phyloP scores from a whole-genome alignment of 2,888 invertebrate species.

The Mongoloraphidia duomilia region DNA sequence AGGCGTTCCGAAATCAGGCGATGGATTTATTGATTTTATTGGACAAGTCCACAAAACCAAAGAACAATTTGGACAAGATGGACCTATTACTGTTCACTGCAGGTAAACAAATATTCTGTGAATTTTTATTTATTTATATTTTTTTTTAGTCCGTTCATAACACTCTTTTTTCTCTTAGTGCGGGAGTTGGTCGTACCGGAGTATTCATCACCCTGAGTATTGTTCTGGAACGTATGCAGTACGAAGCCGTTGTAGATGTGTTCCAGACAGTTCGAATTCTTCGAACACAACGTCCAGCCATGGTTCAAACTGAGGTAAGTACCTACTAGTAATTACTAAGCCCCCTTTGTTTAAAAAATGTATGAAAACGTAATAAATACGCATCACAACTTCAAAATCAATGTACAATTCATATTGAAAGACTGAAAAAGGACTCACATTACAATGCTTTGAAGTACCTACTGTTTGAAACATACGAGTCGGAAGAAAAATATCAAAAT shows the following conservation, averaged over 20 bases:
- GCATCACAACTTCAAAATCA: too few species aligned
- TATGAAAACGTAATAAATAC: too few species aligned
- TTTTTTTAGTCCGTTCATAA: constrained; percentile 1
- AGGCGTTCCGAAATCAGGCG: constrained; percentile 94
- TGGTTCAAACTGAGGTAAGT: constrained; percentile 97
- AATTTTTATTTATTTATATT: not conserved
- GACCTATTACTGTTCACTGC: constrained; percentile 97
- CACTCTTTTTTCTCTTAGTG: constrained; percentile 41
- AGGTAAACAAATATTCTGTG: constrained; percentile 37
- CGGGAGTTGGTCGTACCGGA: constrained; percentile 96
- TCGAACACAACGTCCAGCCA: constrained; percentile 94
- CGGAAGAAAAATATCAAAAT: not conserved
- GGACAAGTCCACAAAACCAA: constrained; percentile 99
- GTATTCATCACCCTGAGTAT: constrained; percentile 97
- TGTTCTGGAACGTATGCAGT: constrained; percentile 96
- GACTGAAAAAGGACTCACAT: too few species aligned
- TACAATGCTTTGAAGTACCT: not conserved
- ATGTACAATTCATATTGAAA: too few species aligned
- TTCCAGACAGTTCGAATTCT: constrained; percentile 98
- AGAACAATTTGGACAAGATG: constrained; percentile 98
- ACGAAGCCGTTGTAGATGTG: constrained; percentile 96
- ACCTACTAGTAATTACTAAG: not conserved
- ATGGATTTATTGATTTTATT: constrained; percentile 98
- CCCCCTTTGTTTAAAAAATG: too few species aligned
- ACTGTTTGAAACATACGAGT: not conserved